These are phyloP conservation scores for Turritopsis rubra DNA, from an alignment of 30 jellyfish, hydroid and myxozoan species.

Conservation along the genomic window DNA sequence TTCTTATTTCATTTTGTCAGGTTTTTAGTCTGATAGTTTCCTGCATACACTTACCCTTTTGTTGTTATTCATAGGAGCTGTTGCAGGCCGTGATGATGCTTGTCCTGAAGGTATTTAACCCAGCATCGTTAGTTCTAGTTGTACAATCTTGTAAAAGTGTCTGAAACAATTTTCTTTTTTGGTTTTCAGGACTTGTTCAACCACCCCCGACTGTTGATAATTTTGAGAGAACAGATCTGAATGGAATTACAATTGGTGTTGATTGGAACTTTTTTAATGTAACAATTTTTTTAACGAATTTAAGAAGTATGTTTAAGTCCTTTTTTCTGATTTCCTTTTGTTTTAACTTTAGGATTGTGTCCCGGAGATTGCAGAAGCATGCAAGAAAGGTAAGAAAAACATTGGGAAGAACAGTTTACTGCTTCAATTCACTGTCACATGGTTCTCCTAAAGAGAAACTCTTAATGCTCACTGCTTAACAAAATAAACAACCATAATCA, in stretches of 20 bases:
- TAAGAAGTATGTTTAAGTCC: not conserved
- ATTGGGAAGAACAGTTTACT: too few relatives aligned
- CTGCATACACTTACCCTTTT: too few relatives aligned
- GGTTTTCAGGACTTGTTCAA: slow-evolving; percentile 77
- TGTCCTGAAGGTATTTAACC: slow-evolving; percentile 52
- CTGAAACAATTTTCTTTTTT: not conserved
- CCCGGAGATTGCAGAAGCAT: not conserved
- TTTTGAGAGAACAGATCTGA: slow-evolving; percentile 59
- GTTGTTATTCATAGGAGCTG: slow-evolving; percentile 47
- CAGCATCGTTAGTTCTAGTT: too few relatives aligned
- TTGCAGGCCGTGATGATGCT: slow-evolving; percentile 79
- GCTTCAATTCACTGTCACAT: too few relatives aligned
- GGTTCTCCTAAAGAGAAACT: too few relatives aligned
- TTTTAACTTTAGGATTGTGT: slow-evolving; percentile 1
- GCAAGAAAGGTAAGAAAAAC: not conserved
- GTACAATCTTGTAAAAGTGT: not conserved
- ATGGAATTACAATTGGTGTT: slow-evolving; percentile 79
- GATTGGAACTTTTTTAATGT: slow-evolving; percentile 80
- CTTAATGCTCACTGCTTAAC: too few relatives aligned
- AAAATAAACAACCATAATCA: too few relatives aligned
- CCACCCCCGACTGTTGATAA: slow-evolving; percentile 52
- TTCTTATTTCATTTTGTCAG: not conserved
- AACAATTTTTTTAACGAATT: not conserved
- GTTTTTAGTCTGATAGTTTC: not conserved
- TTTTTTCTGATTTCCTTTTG: not conserved